phyloP scores from a whole-genome alignment of 2,888 invertebrate genomes.

The Nudaria mundana region DNA sequence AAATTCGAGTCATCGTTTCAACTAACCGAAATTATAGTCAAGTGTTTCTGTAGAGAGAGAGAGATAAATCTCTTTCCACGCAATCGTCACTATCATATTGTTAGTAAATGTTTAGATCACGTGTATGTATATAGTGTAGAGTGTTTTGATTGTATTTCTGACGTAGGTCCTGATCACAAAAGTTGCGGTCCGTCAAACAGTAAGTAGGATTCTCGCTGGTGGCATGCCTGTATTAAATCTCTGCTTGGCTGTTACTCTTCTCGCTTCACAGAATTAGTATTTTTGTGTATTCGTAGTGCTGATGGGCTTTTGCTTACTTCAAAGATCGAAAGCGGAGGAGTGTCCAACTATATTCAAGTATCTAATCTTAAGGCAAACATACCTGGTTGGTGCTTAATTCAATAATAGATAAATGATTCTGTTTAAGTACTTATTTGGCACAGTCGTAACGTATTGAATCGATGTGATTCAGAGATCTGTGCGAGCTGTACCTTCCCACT shows the following conservation, averaged over 20 bases:
- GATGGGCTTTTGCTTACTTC: constrained; percentile 57
- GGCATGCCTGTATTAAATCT: constrained; percentile 67
- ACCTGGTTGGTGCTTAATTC: constrained; percentile 23
- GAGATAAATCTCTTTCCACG: constrained; percentile 56
- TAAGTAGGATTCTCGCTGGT: constrained; percentile 74
- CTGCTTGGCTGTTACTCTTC: constrained; percentile 66
- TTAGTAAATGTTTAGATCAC: constrained; percentile 47
- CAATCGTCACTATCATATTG: constrained; percentile 47
- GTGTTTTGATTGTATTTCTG: constrained; percentile 79
- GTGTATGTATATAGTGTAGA: constrained; percentile 69
- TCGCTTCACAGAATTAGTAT: constrained; percentile 65
- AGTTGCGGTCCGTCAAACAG: constrained; percentile 78
- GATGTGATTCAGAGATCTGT: constrained; percentile 51
- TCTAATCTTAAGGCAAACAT: background rate
- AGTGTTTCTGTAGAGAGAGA: constrained; percentile 43
- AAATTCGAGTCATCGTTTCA: constrained; percentile 60
- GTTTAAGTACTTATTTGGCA: constrained; percentile 59
- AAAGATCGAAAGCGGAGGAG: constrained; percentile 32
- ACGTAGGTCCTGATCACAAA: constrained; percentile 81
- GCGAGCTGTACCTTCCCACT: constrained; percentile 26
- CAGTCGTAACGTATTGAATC: constrained; percentile 43
- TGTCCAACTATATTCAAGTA: constrained; percentile 23
- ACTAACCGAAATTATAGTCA: constrained; percentile 64
- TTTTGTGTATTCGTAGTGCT: constrained; percentile 47
- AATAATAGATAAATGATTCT: constrained; percentile 47